Evolutionary conservation across 2,888 invertebrate species (phyloP).

Genomic region (Lochmaea crataegi): DNA sequence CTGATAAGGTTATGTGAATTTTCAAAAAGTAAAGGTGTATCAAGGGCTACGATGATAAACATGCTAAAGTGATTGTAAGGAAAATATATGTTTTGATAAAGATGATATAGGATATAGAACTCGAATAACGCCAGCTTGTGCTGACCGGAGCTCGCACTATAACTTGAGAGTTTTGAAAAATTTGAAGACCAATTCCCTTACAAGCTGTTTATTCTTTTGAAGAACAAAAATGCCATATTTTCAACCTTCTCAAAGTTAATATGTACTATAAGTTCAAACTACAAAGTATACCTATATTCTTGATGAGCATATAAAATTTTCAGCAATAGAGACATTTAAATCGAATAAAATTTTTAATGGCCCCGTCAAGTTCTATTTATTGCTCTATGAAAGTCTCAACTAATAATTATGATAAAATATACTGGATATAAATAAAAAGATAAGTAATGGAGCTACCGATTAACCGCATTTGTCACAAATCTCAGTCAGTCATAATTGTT

Average conservation of each 20-base stretch:
- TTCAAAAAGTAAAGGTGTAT: too few relatives aligned
- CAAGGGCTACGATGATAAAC: too few relatives aligned
- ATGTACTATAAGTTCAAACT: neutral
- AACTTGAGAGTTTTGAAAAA: too few relatives aligned
- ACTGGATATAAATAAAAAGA: conserved; percentile 1
- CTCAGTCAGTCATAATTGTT: neutral
- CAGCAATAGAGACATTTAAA: conserved; percentile 1
- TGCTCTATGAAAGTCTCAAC: conserved; percentile 10
- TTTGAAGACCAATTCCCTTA: too few relatives aligned
- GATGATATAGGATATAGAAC: too few relatives aligned
- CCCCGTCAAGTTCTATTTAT: conserved; percentile 1
- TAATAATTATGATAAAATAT: conserved; percentile 4
- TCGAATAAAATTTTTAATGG: conserved; percentile 8
- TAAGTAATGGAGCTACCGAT: neutral
- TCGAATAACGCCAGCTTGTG: too few relatives aligned
- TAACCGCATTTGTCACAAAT: neutral
- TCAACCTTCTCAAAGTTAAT: neutral
- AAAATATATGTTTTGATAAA: too few relatives aligned
- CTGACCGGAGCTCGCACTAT: too few relatives aligned
- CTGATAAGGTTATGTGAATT: too few relatives aligned
- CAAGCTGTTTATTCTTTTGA: too few relatives aligned
- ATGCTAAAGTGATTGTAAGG: too few relatives aligned
- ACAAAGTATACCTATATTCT: neutral
- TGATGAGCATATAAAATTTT: neutral
- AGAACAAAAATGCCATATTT: too few relatives aligned